Base-by-base conservation (phyloP, 1,140 invertebrate genomes). In the Bilobella aurantiaca region DNA sequence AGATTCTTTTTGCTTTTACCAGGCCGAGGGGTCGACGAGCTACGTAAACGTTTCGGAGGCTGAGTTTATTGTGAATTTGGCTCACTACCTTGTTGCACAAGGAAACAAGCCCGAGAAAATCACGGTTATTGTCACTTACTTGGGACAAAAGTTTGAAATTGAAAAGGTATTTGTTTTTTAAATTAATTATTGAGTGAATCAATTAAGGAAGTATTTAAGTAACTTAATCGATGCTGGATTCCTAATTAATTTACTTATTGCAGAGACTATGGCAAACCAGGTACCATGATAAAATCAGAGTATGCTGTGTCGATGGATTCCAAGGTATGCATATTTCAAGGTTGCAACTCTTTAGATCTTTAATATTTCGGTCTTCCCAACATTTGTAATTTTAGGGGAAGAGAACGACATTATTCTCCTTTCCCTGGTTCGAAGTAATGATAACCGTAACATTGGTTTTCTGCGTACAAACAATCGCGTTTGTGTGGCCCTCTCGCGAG, bases 321-420 rank as follows among this genome's bases (percentile, higher is more conserved):
- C 89, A 92, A 80, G 90, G 91, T 18, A 81, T n/a, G n/a, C 8
- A 42, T n/a, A 42, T 12, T n/a, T 42, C n/a, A 42, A 42, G 37
- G n/a, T n/a, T 42, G n/a, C 37, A 42, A 12, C 8, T n/a, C 8
- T 42, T 42, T 42, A 12, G 37, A 12, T n/a, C 8, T 42, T 42
- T 42, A 42, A 12, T 42, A 42, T 42, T 42, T 42, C n/a, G n/a
- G n/a, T 42, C 8, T 42, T 42, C n/a, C n/a, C n/a, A n/a, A 42
- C n/a, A 12, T 42, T 12, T n/a, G n/a, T 42, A n/a, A n/a, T n/a
- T 42, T 8, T 42, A 42, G 49, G 49, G 1, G 86, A 92, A 75
- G 91, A 94, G 77, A 87, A 85, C 42, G 85, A 90, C 69, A 90
- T 94, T 30, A 86, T 93, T 63, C 74, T 94, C 1, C 74, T 93